Evolutionary conservation across 2,888 invertebrate species (phyloP).

Genomic region (Petrolisthes manimaculis): DNA sequence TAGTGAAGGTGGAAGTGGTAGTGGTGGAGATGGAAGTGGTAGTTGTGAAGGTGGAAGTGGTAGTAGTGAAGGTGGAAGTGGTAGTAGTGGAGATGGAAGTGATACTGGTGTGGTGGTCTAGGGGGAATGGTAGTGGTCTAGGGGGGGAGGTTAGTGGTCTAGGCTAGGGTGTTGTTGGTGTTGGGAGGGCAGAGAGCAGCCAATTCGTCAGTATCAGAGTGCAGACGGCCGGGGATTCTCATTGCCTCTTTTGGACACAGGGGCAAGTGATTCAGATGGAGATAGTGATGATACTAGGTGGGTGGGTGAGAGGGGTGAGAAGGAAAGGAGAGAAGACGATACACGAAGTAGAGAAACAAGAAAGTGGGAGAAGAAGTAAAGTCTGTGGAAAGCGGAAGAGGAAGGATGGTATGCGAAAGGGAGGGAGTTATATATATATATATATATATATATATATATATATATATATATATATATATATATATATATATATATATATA

Average conservation of each 20-base stretch:
- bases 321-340: not conserved
- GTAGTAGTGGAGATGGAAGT: too few species aligned
- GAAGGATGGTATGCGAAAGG: not conserved
- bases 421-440: not conserved
- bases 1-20: too few species aligned
- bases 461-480: too few species aligned
- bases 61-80: too few species aligned
- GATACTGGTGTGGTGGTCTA: not conserved
- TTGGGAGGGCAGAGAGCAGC: not conserved
- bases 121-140: not conserved
- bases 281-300: not conserved
- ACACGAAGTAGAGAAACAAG: not conserved
- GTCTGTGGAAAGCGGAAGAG: not conserved
- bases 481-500: too few species aligned
- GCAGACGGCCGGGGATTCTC: not conserved
- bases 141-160: not conserved
- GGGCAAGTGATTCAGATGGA: constrained; percentile 7
- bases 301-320: not conserved
- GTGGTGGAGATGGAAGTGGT: too few species aligned
- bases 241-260: not conserved
- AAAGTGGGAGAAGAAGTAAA: not conserved
- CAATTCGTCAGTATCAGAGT: not conserved
- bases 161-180: not conserved
- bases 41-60: too few species aligned
- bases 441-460: too few species aligned